Base-by-base conservation (phyloP, 2,888 invertebrate species). In the Cantharis rufa region DNA sequence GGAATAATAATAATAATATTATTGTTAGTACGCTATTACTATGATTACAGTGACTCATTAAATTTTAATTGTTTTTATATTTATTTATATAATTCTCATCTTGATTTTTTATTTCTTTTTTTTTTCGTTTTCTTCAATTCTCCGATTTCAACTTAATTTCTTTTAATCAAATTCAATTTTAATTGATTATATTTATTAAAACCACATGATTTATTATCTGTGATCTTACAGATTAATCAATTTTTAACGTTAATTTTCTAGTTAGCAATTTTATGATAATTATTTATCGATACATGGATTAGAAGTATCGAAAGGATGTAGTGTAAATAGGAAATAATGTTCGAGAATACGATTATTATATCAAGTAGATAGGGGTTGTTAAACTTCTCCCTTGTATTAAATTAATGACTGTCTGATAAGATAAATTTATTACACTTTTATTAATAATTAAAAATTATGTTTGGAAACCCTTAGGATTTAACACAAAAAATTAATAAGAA, bases 301-400 rank as follows among this genome's bases (percentile, higher is more conserved):
- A 48, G n/a, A 48, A 7, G 5, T 9, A 48, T n/a, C 48, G n/a
- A 48, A 13, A 48, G n/a, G n/a, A 24, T 66, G 64, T 24, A 21
- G 64, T 66, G 64, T 66, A 21, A 66, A 66, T 21, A 66, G 64
- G 15, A 24, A 66, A 66, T 66, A 66, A 66, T 66, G 64, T 66
- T 66, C 13, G 64, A 66, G 10, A 66, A 66, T 66, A 66, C 64
- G 18, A 24, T 66, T 18, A 66, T 66, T 21, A 24, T 21, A 66
- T 63, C 64, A 21, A 66, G 64, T 18, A 21, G 21, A 66, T 66
- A 21, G 24, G 64, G 64, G 24, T 24, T 66, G 24, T 24, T n/a
- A 66, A 21, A 21, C 21, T 21, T 48, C 48, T n/a, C 16, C 64
- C 24, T 16, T 9, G 64, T 13, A 66, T 66, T 24, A 66, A 10